Evolutionary conservation across 2,888 invertebrate genomes (phyloP).

Genomic region (Neoscelio sp.): DNA sequence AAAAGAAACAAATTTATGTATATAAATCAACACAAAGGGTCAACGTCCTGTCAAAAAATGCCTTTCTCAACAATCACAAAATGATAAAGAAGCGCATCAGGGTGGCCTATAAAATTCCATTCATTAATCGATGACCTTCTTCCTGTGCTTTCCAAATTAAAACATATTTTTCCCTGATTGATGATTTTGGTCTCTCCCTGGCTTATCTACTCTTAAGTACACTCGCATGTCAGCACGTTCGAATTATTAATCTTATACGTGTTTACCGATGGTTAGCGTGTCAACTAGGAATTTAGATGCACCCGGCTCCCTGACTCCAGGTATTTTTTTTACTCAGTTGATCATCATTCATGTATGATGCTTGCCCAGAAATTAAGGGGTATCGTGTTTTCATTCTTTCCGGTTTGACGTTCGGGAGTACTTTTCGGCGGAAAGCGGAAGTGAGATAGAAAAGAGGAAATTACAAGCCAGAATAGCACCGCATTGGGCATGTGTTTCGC

Average conservation of each 20-base stretch:
- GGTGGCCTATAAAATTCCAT: no score
- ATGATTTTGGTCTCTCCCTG: constrained; percentile 6
- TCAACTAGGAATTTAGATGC: constrained; percentile 40
- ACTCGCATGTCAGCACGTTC: constrained; percentile 15
- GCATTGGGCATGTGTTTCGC: constrained; percentile 6
- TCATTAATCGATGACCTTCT: neutral
- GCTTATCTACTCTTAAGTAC: constrained; percentile 18
- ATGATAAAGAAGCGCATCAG: no score
- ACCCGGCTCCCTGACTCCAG: constrained; percentile 43
- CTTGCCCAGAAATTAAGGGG: constrained; percentile 29
- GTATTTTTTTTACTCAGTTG: constrained; percentile 5
- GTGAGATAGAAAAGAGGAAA: constrained; percentile 27
- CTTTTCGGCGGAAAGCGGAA: constrained; percentile 33
- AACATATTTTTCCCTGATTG: constrained; percentile 27
- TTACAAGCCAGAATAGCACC: constrained; percentile 16
- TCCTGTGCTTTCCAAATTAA: constrained; percentile 20
- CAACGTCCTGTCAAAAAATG: no score
- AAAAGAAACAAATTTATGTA: no score
- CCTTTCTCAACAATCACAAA: no score
- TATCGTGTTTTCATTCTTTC: constrained; percentile 23
- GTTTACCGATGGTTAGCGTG: constrained; percentile 22
- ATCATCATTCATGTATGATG: constrained; percentile 25
- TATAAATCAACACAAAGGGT: no score
- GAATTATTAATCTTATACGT: constrained; percentile 33
- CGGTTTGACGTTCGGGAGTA: neutral